phyloP scores from a whole-genome alignment of 1,140 invertebrate genomes.

The Drosophila subobscura region DNA sequence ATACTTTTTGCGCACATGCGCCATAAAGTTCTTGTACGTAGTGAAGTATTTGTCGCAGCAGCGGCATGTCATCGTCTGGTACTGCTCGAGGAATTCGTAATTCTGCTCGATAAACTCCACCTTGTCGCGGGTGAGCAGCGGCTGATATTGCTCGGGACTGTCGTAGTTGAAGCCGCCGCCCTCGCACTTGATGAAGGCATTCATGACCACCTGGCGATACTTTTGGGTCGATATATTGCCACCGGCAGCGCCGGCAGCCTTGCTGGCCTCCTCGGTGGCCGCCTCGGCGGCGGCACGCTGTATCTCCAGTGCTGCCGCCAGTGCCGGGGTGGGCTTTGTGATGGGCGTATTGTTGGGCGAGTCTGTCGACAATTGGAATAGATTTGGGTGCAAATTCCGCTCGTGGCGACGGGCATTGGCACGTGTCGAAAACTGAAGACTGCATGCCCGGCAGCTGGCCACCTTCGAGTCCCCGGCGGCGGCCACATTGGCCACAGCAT shows the following conservation, averaged over 20 bases:
- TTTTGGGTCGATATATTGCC: constrained; percentile 74
- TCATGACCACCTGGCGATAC: constrained; percentile 76
- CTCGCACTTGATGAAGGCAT: constrained; percentile 77
- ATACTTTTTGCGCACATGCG: constrained; percentile 83
- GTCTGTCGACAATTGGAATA: constrained; percentile 77
- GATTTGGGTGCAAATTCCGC: constrained; percentile 79
- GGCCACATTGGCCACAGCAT: constrained; percentile 68
- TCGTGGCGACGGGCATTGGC: constrained; percentile 83
- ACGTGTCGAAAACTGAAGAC: constrained; percentile 81
- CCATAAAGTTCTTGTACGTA: constrained; percentile 83
- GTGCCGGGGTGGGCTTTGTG: constrained; percentile 73
- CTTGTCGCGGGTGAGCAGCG: constrained; percentile 73
- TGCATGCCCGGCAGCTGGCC: constrained; percentile 78
- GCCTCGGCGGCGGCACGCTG: constrained; percentile 70
- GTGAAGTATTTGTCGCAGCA: constrained; percentile 78
- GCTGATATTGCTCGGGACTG: constrained; percentile 78
- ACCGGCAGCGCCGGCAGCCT: constrained; percentile 59
- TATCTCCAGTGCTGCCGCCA: constrained; percentile 72
- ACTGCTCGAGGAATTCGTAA: constrained; percentile 79
- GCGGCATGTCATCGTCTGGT: constrained; percentile 82
- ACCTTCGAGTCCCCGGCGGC: constrained; percentile 72
- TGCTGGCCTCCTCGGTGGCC: constrained; percentile 57
- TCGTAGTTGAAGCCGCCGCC: constrained; percentile 79
- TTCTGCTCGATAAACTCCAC: constrained; percentile 80
- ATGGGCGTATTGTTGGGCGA: constrained; percentile 73